Evolutionary conservation across 2,797 vertebrate genomes (phyloP).

Genomic region (Enteromius paludinosus): DNA sequence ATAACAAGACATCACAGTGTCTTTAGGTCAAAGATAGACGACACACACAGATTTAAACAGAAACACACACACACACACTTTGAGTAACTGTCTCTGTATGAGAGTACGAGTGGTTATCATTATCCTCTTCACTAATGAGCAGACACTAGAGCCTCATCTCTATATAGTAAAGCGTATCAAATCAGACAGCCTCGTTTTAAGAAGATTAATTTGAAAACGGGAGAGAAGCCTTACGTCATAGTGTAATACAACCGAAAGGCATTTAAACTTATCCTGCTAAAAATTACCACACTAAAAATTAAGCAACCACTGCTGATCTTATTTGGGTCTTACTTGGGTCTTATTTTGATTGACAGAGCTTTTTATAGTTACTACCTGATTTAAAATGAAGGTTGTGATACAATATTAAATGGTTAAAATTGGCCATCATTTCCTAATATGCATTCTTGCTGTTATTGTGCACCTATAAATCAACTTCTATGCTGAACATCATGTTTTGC

Average conservation of each 20-base stretch:
- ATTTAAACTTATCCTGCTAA: constrained; percentile 35
- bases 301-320: constrained; percentile 5
- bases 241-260: constrained; percentile 61
- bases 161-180: constrained; percentile 60
- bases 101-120: constrained; percentile 40
- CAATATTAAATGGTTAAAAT: background rate
- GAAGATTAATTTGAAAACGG: constrained; percentile 69
- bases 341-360: background rate
- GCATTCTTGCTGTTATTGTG: background rate
- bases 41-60: constrained; percentile 19
- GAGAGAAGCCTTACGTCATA: constrained; percentile 40
- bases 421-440: background rate
- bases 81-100: constrained; percentile 50
- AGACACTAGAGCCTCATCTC: constrained; percentile 46
- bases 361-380: background rate
- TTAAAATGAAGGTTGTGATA: background rate
- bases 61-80: constrained; percentile 41
- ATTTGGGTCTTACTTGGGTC: no score
- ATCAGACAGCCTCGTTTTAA: constrained; percentile 55
- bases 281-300: constrained; percentile 43
- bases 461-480: background rate
- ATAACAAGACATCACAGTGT: constrained; percentile 25
- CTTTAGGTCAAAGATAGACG: constrained; percentile 26
- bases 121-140: constrained; percentile 55
- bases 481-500: background rate